A percentile compares a stretch with the other conserved stretches of the same genome.
phyloP scores from a whole-genome alignment of 2,888 invertebrate species.

The Coremacera marginata region DNA sequence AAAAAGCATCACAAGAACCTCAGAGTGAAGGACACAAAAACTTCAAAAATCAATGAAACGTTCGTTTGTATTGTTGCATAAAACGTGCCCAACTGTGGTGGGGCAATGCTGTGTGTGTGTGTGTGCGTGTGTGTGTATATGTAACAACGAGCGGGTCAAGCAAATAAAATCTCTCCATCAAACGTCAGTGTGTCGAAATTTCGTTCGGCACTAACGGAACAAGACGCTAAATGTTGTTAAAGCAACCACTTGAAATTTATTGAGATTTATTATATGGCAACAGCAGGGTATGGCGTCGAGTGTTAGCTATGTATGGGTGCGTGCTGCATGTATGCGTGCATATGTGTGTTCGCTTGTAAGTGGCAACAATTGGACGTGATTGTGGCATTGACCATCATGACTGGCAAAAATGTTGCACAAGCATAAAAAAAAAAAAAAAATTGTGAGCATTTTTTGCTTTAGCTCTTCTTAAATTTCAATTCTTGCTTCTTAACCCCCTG shows the following conservation, averaged over 20 bases:
- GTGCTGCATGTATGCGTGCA: not conserved
- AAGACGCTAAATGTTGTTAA: conserved; percentile 10
- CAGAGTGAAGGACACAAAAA: not conserved
- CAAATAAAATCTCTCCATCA: conserved; percentile 23
- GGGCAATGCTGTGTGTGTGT: no score
- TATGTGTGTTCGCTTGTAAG: not conserved
- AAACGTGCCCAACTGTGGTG: not conserved
- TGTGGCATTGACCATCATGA: not conserved
- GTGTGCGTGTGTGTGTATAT: not conserved
- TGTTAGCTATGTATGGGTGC: not conserved
- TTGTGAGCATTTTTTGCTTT: no score
- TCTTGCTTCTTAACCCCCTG: no score
- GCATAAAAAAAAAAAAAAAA: no score
- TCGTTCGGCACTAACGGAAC: not conserved
- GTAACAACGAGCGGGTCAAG: not conserved
- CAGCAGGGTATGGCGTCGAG: not conserved
- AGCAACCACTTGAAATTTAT: conserved; percentile 26
- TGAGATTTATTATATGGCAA: conserved; percentile 19
- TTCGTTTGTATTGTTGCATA: not conserved
- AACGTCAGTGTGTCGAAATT: conserved; percentile 6
- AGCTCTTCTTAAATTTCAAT: no score
- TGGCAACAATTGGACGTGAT: not conserved
- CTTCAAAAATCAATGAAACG: not conserved
- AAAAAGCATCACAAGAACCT: not conserved
- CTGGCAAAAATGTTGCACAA: no score